Base-by-base conservation (phyloP, 2,888 invertebrate species). In the Subacronicta megacephala region DNA sequence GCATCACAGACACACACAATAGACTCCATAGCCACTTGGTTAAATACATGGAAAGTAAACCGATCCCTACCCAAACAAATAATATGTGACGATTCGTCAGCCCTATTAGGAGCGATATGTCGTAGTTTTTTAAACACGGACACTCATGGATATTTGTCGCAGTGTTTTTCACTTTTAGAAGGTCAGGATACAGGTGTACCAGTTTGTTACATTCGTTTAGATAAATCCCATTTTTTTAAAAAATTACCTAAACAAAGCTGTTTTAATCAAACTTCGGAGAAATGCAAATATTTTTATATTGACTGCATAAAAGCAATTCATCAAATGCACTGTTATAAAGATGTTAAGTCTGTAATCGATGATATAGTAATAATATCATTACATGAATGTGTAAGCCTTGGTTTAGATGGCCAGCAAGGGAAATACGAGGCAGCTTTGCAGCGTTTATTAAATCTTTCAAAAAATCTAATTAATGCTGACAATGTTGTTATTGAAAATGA, bases 221-320 rank as follows among this genome's bases (percentile, higher is more conserved):
- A 62, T 43, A 58, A 62, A 35, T 62, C 58, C 17, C 62, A 62
- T 51, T 62, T 62, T 54, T 36, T 51, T 10, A 54, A 58, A 58
- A 62, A 54, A 51, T 40, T 51, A 38, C 47, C 45, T 23, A 58
- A 54, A 47, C 62, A 62, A 58, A 46, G 43, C 31, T 52, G 58
- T 54, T 62, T 58, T 10, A 50, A 54, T 0, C 54, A 58, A 46
- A 35, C 43, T 9, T 16, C 54, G 31, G 54, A 58, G 50, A 62
- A 62, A 52, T 56, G 53, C 26, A 62, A 58, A 51, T 13, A 43
- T 29, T 62, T 62, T 29, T 58, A 62, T 58, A 62, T 62, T 13
- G 54, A 54, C 40, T 58, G 50, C 33, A 47, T 51, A 40, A 57
- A 58, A 54, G 36, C 41, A 46, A 62, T 51, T 40, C 51, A 54